These are phyloP conservation scores for Hylaeus anthracinus DNA, from an alignment of 1,140 invertebrate species.

Conservation along the genomic window DNA sequence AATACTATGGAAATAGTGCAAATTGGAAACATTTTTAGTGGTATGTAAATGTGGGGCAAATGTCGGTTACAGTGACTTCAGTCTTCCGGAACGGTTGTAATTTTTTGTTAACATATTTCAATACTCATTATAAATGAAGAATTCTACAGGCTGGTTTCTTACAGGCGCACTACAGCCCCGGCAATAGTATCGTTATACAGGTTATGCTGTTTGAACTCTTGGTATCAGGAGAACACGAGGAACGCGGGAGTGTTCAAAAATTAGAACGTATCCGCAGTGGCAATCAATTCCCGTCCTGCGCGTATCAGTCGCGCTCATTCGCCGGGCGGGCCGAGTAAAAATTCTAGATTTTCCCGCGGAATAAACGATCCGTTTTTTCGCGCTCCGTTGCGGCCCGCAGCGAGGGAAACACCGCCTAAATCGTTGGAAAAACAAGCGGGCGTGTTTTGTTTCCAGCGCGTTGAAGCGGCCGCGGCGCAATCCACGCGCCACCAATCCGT, in stretches of 20 bases:
- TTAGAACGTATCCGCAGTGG: not conserved
- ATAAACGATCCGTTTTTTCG: conserved; percentile 41
- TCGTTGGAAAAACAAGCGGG: conserved; percentile 40
- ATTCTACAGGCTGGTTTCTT: too few relatives aligned
- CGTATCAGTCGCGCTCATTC: conserved; percentile 13
- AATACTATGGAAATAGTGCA: not conserved
- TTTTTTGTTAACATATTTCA: too few relatives aligned
- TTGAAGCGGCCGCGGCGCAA: conserved; percentile 4
- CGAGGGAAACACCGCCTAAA: conserved; percentile 27
- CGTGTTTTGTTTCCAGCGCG: conserved; percentile 32
- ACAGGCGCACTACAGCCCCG: too few relatives aligned
- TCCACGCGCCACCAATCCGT: conserved; percentile 13
- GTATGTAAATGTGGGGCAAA: too few relatives aligned
- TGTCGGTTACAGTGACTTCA: too few relatives aligned
- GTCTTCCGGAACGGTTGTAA: too few relatives aligned
- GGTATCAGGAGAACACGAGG: too few relatives aligned
- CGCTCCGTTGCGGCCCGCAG: conserved; percentile 5
- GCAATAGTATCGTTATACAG: too few relatives aligned
- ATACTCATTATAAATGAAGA: too few relatives aligned
- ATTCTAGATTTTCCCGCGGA: conserved; percentile 27
- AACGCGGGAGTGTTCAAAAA: not conserved
- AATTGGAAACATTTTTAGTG: not conserved
- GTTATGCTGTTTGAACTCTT: too few relatives aligned
- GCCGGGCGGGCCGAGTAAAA: conserved; percentile 9
- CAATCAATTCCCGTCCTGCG: conserved; percentile 9